Percentiles rank a stretch among this genome's conserved stretches.
phyloP scores from a whole-genome alignment of 2,888 invertebrate species.

The Tenthredo distinguenda region DNA sequence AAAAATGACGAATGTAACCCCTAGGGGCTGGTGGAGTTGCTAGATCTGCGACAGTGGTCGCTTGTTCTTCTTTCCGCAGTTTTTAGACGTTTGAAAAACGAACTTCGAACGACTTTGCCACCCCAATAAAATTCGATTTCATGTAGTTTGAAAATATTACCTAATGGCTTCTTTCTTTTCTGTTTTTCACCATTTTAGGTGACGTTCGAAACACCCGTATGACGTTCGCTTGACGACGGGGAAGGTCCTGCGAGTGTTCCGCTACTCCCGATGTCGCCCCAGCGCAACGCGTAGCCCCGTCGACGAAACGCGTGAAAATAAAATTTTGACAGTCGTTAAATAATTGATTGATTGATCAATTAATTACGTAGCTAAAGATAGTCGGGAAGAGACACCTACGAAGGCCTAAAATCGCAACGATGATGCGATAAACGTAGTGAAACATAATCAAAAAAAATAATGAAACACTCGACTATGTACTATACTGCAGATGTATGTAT shows the following conservation, averaged over 20 bases:
- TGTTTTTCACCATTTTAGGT: constrained; percentile 65
- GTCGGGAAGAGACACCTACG: background rate
- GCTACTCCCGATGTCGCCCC: constrained; percentile 70
- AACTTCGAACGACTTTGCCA: background rate
- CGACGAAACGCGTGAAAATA: constrained; percentile 55
- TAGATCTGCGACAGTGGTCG: background rate
- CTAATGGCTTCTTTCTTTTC: background rate
- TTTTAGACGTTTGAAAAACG: background rate
- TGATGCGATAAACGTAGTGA: constrained; percentile 1
- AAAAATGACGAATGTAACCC: background rate
- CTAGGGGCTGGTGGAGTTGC: background rate
- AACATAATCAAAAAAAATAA: constrained; percentile 32
- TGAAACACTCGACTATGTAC: background rate
- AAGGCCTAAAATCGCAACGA: constrained; percentile 29
- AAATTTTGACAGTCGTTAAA: background rate
- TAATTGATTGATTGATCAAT: background rate
- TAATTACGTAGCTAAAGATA: constrained; percentile 14
- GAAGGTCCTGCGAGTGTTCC: constrained; percentile 74
- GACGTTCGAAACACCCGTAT: constrained; percentile 76
- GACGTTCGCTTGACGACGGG: constrained; percentile 75
- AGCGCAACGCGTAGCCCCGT: constrained; percentile 73
- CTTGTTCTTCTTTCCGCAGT: background rate
- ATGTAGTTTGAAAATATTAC: background rate
- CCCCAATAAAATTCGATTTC: background rate
- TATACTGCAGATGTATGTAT: background rate